phyloP scores from a whole-genome alignment of 2,797 vertebrate genomes.

The Sebastes kiyomatsui region DNA sequence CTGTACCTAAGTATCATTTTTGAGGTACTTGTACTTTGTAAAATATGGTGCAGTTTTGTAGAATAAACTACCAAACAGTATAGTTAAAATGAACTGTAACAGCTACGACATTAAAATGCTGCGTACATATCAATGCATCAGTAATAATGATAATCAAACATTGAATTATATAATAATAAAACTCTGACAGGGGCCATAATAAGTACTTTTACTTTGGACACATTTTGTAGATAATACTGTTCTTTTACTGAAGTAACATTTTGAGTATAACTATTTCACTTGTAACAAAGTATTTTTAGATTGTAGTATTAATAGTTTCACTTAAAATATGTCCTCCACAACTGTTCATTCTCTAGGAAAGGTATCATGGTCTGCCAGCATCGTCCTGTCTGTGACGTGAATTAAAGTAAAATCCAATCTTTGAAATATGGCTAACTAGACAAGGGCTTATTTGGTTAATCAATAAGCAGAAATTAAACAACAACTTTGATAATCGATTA shows the following conservation, averaged over 20 bases:
- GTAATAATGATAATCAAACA: neutral
- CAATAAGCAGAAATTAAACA: neutral
- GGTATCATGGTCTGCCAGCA: neutral
- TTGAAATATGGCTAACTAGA: too few relatives aligned
- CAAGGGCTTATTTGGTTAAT: neutral
- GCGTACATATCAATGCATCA: neutral
- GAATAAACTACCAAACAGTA: neutral
- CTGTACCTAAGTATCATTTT: accelerated
- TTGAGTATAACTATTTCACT: too few relatives aligned
- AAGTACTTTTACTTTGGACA: neutral
- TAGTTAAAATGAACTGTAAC: neutral
- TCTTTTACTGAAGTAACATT: too few relatives aligned
- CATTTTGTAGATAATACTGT: neutral
- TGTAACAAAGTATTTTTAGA: too few relatives aligned
- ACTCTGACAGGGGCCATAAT: neutral
- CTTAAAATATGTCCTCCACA: neutral
- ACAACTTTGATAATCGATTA: neutral
- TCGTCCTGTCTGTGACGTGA: neutral
- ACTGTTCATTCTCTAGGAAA: neutral
- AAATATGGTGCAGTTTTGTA: neutral
- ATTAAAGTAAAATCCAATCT: too few relatives aligned
- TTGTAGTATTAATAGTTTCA: neutral
- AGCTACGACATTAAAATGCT: neutral
- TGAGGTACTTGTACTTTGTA: too few relatives aligned
- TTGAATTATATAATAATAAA: neutral